Evolutionary conservation across 2,888 invertebrate species (phyloP).

Genomic region (Phania funesta): DNA sequence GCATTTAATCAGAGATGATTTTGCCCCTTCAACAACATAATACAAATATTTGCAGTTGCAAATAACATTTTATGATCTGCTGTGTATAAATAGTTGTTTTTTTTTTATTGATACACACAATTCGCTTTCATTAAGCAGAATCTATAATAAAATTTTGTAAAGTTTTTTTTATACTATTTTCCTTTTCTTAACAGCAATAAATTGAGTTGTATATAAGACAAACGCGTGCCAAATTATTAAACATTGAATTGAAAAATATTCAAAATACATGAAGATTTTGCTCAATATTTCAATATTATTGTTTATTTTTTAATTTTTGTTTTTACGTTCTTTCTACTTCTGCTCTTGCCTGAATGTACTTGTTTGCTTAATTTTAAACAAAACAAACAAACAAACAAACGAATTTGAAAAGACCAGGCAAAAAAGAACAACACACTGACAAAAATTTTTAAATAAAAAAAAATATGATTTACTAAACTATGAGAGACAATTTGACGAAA

Average conservation of each 20-base stretch:
- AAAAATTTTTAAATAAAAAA: too few species aligned
- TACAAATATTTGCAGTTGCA: constrained; percentile 53
- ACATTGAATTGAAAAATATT: constrained; percentile 52
- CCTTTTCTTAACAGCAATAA: background rate
- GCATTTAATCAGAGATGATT: background rate
- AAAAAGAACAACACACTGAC: background rate
- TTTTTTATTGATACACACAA: background rate
- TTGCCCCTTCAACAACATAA: background rate
- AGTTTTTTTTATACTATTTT: background rate
- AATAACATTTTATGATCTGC: constrained; percentile 41
- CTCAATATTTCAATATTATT: constrained; percentile 26
- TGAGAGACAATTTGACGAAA: too few species aligned
- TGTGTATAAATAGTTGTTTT: background rate
- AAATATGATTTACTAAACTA: too few species aligned
- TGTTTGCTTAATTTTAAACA: constrained; percentile 6
- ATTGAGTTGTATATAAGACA: constrained; percentile 67
- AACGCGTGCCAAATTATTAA: constrained; percentile 79
- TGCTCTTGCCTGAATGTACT: background rate
- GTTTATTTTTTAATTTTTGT: constrained; percentile 1
- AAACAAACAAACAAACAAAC: constrained; percentile 20
- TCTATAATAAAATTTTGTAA: constrained; percentile 34
- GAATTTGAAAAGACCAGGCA: background rate
- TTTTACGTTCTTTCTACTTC: too few species aligned
- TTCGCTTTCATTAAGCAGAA: constrained; percentile 16
- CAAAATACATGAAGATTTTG: constrained; percentile 30